Evolutionary conservation across 2,888 invertebrate genomes (phyloP), one percentile per base, ranked within the genome.

Genomic region (Watsonalla cultraria): DNA sequence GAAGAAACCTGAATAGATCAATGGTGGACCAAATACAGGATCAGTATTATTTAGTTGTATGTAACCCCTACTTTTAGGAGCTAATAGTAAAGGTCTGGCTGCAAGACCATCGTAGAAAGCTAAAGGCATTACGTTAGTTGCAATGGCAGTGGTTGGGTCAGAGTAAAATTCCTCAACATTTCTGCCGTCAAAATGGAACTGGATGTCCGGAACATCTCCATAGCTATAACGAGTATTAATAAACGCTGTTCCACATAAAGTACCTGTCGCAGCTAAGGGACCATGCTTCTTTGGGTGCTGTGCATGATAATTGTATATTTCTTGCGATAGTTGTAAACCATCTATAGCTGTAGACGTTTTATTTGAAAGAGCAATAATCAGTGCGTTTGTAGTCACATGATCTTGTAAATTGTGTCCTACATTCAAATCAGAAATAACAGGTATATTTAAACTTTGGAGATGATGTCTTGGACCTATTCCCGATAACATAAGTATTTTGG

Each of bases 331-430:
- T 68, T 91, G 77, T 6, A 86, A 68, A 14, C 77, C 76, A 60
- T 65, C 66, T 0, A 90, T 81, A 52, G 78, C 65, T 6, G 93
- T 93, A 0, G 92, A 84, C 0, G 92, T 91, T 74, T 91, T 85
- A 65, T 93, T 93, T 0, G 90, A 86, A 11, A 94, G 61, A 45
- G 71, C 60, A 45, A 89, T 53, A 45, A 77, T 65, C 1, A 93
- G 79, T 2, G 92, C 92, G 64, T 93, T 92, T 7, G 92, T 91
- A 0, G 95, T 95, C 0, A 95, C 91, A 70, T 96, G 96, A 70
- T 96, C 94, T 70, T 95, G 95, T 0, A 96, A 83, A 76, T 96
- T 96, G 61, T 91, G 84, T 0, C 96, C 96, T 0, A 96, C 95
- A 49, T 92, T 92, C 51, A 95, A 82, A 79, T 95, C 92, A 47